Percentiles rank a stretch among this genome's conserved stretches.
Conservation (phyloP, 2,113 vertebrate species). For the Desmodus rotundus region DNA sequence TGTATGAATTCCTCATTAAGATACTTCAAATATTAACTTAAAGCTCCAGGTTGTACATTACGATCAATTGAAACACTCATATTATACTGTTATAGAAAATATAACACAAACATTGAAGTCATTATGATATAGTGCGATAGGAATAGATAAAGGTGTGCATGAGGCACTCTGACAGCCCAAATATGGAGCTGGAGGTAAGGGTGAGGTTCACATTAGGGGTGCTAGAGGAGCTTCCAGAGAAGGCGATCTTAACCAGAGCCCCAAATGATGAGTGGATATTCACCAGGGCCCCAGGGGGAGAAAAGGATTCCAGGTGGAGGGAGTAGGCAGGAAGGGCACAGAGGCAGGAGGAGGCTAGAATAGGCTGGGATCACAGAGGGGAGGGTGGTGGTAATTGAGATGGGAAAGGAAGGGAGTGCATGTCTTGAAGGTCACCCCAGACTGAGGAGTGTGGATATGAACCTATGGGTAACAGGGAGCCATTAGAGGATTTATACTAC, state of each 20-base stretch:
- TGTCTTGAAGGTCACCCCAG: background rate
- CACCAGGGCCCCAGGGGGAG: background rate
- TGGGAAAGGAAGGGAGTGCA: background rate
- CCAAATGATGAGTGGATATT: background rate
- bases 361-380: fast-evolving
- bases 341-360: background rate
- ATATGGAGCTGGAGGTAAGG: background rate
- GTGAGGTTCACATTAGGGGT: background rate
- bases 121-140: background rate
- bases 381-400: too few relatives aligned
- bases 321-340: background rate
- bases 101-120: background rate
- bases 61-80: background rate
- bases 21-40: background rate
- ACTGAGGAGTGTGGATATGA: background rate
- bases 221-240: background rate
- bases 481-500: background rate
- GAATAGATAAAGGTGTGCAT: background rate
- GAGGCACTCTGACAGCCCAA: background rate
- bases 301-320: background rate
- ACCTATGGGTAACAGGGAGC: background rate
- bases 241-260: background rate
- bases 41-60: background rate
- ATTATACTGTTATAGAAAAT: background rate
- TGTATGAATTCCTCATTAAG: background rate